These are phyloP conservation scores for Macrosoma leucophasiata DNA, from an alignment of 2,888 invertebrate genomes.

Conservation along the genomic window DNA sequence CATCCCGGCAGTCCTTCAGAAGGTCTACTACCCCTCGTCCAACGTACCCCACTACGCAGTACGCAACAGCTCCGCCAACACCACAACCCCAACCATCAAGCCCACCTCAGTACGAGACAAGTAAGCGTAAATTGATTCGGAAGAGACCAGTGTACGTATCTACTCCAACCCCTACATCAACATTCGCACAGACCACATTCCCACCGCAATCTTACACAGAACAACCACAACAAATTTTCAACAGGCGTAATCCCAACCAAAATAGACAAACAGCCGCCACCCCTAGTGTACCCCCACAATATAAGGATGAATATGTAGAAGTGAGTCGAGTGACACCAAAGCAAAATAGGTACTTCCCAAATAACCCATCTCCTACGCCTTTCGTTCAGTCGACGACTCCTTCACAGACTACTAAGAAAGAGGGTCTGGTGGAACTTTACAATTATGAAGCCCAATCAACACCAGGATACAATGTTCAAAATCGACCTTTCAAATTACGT, in stretches of 20 bases:
- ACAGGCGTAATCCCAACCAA: constrained; percentile 31
- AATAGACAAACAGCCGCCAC: constrained; percentile 33
- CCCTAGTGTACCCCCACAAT: constrained; percentile 52
- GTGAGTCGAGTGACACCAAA: constrained; percentile 62
- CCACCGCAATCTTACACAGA: constrained; percentile 38
- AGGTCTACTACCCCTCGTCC: constrained; percentile 62
- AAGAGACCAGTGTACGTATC: constrained; percentile 57
- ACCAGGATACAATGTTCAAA: constrained; percentile 44
- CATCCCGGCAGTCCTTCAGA: constrained; percentile 44
- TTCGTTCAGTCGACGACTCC: constrained; percentile 41
- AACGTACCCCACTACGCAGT: constrained; percentile 41
- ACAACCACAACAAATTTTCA: constrained; percentile 37
- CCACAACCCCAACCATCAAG: constrained; percentile 31
- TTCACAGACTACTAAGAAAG: constrained; percentile 55
- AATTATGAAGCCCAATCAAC: constrained; percentile 64
- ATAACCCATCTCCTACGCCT: constrained; percentile 42
- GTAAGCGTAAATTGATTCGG: constrained; percentile 57
- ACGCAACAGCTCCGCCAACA: constrained; percentile 34
- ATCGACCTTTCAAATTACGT: constrained; percentile 49
- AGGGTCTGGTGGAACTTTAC: constrained; percentile 59
- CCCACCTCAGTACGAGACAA: constrained; percentile 41
- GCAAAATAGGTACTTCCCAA: constrained; percentile 44
- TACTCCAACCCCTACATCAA: constrained; percentile 42
- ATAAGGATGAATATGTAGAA: constrained; percentile 65
- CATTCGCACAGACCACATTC: constrained; percentile 38